phyloP scores from a whole-genome alignment of 2,888 invertebrate species.

The Dastarcus helophoroides region DNA sequence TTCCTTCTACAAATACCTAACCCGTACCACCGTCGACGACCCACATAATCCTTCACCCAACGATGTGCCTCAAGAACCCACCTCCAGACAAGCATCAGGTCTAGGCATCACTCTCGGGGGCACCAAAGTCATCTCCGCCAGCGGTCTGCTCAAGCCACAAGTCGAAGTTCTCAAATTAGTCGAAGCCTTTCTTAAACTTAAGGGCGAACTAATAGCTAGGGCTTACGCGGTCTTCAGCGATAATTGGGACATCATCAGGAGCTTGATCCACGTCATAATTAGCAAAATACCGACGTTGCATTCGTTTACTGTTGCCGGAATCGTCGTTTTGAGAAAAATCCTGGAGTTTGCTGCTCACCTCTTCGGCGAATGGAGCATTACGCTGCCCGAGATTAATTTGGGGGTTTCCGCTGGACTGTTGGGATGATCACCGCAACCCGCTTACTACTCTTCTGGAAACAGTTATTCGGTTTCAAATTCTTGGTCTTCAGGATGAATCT shows the following conservation, averaged over 20 bases:
- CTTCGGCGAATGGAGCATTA: conserved; percentile 17
- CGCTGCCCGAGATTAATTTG: conserved; percentile 14
- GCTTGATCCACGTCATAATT: conserved; percentile 16
- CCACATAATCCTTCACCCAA: no score
- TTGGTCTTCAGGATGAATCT: no score
- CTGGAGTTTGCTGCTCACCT: conserved; percentile 19
- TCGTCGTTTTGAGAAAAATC: conserved; percentile 18
- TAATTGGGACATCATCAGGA: conserved; percentile 19
- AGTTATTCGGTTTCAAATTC: no score
- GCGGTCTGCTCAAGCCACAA: conserved; percentile 14
- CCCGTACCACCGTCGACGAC: no score
- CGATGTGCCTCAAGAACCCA: no score
- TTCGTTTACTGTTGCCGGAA: conserved; percentile 18
- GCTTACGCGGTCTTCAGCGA: conserved; percentile 18
- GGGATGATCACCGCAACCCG: no score
- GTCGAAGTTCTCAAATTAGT: conserved; percentile 20
- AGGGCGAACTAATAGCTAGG: conserved; percentile 18
- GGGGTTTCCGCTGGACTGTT: no score
- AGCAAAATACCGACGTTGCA: conserved; percentile 17
- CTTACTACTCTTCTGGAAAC: no score
- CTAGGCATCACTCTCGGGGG: conserved; percentile 5
- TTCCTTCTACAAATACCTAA: no score
- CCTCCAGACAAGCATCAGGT: no score
- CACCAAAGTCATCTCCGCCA: conserved; percentile 2
- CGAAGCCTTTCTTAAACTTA: conserved; percentile 20